Conservation (phyloP, 1,140 invertebrate species). For the Copidosoma floridanum region DNA sequence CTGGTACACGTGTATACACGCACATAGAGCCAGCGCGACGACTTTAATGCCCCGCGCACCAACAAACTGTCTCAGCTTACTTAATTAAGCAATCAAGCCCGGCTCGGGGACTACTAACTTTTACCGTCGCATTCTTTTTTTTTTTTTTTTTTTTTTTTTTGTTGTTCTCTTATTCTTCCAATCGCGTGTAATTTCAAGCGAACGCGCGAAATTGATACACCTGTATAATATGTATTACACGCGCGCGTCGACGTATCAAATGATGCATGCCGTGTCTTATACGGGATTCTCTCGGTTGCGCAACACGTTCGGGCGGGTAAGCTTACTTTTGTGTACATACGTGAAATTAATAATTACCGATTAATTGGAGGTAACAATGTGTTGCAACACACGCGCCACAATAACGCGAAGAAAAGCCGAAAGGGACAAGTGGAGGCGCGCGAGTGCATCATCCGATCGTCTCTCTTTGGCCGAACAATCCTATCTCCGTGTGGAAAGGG, state of each 20-base stretch:
- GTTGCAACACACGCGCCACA: no score
- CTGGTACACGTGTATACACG: constrained; percentile 3
- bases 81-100: constrained; percentile 18
- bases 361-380: no score
- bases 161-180: no score
- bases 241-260: no score
- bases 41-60: background rate
- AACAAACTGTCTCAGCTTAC: background rate
- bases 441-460: background rate
- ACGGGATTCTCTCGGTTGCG: no score
- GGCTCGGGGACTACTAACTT: background rate
- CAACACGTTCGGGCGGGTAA: no score
- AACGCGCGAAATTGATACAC: constrained; percentile 9
- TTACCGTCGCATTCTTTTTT: background rate
- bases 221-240: no score
- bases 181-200: constrained; percentile 12
- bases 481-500: no score
- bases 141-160: background rate
- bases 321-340: no score
- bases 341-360: no score
- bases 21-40: background rate
- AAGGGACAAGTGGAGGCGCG: background rate
- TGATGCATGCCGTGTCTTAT: no score
- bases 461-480: no score
- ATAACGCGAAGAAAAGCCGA: background rate